Evolutionary conservation across 2,797 vertebrate species (phyloP).

Genomic region (Pyrocephalus nanus): DNA sequence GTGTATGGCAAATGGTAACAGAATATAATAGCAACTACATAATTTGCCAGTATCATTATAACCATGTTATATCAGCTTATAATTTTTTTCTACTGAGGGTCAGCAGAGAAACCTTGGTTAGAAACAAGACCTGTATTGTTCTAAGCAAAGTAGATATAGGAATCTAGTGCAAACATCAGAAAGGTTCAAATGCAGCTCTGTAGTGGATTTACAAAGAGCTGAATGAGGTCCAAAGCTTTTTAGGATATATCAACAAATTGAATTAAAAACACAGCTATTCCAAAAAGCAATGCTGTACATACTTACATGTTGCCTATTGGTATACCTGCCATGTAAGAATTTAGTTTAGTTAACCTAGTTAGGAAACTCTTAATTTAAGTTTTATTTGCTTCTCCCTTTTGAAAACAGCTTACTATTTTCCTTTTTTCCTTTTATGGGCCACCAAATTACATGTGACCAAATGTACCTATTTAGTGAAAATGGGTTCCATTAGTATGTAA

Average conservation of each 20-base stretch:
- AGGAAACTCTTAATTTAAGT: conserved; percentile 39
- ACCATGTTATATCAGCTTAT: not conserved
- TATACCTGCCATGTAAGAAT: conserved; percentile 6
- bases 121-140: not conserved
- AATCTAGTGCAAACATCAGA: conserved; percentile 9
- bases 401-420: conserved; percentile 49
- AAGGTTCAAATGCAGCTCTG: conserved; percentile 19
- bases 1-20: not conserved
- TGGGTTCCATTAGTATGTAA: conserved; percentile 74
- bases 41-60: not conserved
- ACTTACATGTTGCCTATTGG: not conserved
- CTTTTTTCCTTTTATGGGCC: conserved; percentile 63
- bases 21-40: not conserved
- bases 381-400: conserved; percentile 59
- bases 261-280: conserved; percentile 29
- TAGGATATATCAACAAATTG: conserved; percentile 45
- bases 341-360: conserved; percentile 6
- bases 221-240: conserved; percentile 41
- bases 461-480: conserved; percentile 76
- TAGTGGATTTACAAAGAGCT: conserved; percentile 21
- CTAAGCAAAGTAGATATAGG: not conserved
- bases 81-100: not conserved
- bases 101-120: not conserved
- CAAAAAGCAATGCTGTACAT: not conserved
- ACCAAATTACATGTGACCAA: conserved; percentile 77